Evolutionary conservation across 2,888 invertebrate genomes (phyloP), one percentile per base, ranked within the genome.

Genomic region (Cyclophora punctaria): DNA sequence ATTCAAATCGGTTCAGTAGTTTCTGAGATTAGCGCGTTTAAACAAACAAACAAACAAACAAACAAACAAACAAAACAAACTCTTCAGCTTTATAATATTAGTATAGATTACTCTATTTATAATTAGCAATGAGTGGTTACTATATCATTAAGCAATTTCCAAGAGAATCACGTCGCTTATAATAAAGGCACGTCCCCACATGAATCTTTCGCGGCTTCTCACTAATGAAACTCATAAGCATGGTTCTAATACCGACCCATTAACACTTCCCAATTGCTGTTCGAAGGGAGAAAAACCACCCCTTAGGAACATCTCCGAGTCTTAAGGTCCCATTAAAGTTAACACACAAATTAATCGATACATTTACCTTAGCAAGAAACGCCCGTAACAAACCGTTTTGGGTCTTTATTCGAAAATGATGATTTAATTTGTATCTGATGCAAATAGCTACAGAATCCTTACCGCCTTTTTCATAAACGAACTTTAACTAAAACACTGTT

Each of bases 141-240:
- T 48, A 49, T 53, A 56, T 48, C 47, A 51, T 69, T 57, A 72
- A 74, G 80, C 72, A 72, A 82, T 85, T 83, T 76, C 71, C 73
- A 85, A 80, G 78, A 79, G 73, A 78, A 75, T 79, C 84, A 83
- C 83, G 83, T 84, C 73, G 64, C 72, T 72, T 75, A 69, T 84
- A 83, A 84, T 80, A 80, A 82, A 76, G 72, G 77, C 84, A 83
- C 84, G 83, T 86, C 65, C 76, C 77, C 73, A 80, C 78, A 81
- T 79, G 81, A 81, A 84, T 83, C 80, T 79, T 78, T 80, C 69
- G 79, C 72, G 78, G 82, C 78, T 81, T 73, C 72, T 71, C 74
- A 69, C 76, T 86, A 83, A 84, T 85, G 81, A 83, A 81, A 82
- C 75, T 85, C 80, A 83, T 85, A 82, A 83, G 79, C 78, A 83